A percentile compares a stretch with the other conserved stretches of the same genome.
phyloP scores from a whole-genome alignment of 1,140 invertebrate genomes.

The Trichomalopsis sarcophagae region DNA sequence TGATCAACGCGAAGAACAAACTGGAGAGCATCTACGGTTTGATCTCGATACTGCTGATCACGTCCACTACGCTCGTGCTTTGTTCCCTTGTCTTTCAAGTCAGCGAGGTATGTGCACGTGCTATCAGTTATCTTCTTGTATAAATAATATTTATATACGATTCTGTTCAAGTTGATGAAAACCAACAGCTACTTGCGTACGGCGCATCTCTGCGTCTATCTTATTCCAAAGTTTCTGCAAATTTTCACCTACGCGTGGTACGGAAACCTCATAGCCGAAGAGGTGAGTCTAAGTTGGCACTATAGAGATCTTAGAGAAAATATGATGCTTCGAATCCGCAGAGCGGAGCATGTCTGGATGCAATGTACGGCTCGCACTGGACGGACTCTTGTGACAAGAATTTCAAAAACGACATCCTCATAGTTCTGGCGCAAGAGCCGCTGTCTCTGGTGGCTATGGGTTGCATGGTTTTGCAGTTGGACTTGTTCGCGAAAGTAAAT shows the following conservation, averaged over 20 bases:
- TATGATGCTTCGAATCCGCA: background rate
- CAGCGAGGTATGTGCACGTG: background rate
- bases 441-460: background rate
- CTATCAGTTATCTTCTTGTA: background rate
- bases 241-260: background rate
- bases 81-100: slow-evolving; percentile 6
- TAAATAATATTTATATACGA: too few species aligned
- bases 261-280: background rate
- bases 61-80: background rate
- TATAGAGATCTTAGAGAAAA: too few species aligned
- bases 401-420: background rate
- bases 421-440: background rate
- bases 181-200: background rate
- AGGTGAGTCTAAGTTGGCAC: background rate
- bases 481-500: slow-evolving; percentile 1
- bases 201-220: background rate
- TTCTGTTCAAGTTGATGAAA: background rate
- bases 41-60: background rate
- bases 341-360: slow-evolving; percentile 50
- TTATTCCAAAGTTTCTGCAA: background rate
- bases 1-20: background rate
- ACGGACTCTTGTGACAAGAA: background rate
- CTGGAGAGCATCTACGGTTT: background rate
- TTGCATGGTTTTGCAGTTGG: background rate
- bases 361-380: slow-evolving; percentile 46